Evolutionary conservation across 2,888 invertebrate genomes (phyloP).

Genomic region (Gastracanthus pulcherrimus): DNA sequence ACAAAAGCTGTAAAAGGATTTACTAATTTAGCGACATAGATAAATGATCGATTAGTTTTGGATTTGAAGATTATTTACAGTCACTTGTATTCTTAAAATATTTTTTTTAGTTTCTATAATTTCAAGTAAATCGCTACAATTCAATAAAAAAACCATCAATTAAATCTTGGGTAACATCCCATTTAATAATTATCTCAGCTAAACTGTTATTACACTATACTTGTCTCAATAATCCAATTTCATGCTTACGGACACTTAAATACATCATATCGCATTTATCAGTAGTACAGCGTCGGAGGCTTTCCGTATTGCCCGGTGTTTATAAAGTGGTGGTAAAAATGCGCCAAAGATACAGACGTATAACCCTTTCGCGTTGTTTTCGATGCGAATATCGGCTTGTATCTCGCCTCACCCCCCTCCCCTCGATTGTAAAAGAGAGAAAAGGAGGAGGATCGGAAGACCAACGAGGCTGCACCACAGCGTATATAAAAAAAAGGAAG

Average conservation of each 20-base stretch:
- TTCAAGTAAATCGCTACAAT: too few species aligned
- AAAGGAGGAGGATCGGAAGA: neutral
- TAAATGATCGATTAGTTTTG: too few species aligned
- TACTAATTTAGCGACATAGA: too few species aligned
- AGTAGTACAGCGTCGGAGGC: neutral
- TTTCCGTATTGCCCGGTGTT: neutral
- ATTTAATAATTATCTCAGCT: too few species aligned
- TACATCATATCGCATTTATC: neutral
- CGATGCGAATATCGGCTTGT: slow-evolving; percentile 34
- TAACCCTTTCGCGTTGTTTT: neutral
- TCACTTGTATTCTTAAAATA: too few species aligned
- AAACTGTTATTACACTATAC: too few species aligned
- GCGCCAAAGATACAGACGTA: slow-evolving; percentile 40
- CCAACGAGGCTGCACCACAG: neutral
- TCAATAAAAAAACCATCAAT: too few species aligned
- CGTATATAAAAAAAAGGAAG: neutral
- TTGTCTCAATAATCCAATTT: slow-evolving; percentile 19
- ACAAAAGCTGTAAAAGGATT: too few species aligned
- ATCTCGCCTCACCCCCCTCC: slow-evolving; percentile 7
- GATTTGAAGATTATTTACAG: too few species aligned
- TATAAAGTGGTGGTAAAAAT: slow-evolving; percentile 33
- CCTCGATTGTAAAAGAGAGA: neutral
- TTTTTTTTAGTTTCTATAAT: too few species aligned
- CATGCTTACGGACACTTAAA: neutral
- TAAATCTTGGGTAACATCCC: too few species aligned